Base-by-base conservation (phyloP, 2,888 invertebrate genomes). In the Cataglyphis rosenhaueri region DNA sequence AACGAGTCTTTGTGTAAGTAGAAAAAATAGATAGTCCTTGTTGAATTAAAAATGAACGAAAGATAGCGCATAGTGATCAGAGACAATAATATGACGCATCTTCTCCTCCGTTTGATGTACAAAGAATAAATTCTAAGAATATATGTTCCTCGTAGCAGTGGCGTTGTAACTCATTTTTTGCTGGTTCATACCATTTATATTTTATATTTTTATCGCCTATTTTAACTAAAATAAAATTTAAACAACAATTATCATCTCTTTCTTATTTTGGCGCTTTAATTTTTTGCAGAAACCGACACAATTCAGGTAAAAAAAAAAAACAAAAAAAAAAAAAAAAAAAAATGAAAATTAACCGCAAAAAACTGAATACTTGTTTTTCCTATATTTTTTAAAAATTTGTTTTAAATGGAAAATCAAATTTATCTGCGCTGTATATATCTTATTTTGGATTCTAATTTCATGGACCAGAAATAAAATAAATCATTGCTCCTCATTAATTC, bases 401-500 rank as follows among this genome's bases (percentile, higher is more conserved):
- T n/a, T 21, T 10, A 2, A 55, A 21, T 10, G 21, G 21, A 57
- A 57, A 57, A 57, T 52, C 8, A n/a, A 52, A 52, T 44, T 15
- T 44, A 10, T 41, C 12, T 41, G 12, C 10, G 1, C 64, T 12
- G 21, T 32, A 10, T 65, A 15, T 21, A 3, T 18, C 6, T 44
- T 32, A 57, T 59, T 78, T 61, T 21, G 41, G 15, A 18, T 48
- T 15, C 32, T 12, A 68, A 68, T 68, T n/a, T 41, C n/a, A 1
- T 32, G 1, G n/a, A 18, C 8, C 25, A 8, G n/a, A 18, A 21
- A 55, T 21, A 18, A 57, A 35, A 52, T 21, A n/a, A 44, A 44
- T n/a, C 8, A 1, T 44, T 70, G 75, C 35, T 73, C 74, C 61
- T 61, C 25, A 57, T 76, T 86, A 48, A 29, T 85, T 86, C 84